Evolutionary conservation across 2,888 invertebrate genomes (phyloP).

Genomic region (Meganola albula): DNA sequence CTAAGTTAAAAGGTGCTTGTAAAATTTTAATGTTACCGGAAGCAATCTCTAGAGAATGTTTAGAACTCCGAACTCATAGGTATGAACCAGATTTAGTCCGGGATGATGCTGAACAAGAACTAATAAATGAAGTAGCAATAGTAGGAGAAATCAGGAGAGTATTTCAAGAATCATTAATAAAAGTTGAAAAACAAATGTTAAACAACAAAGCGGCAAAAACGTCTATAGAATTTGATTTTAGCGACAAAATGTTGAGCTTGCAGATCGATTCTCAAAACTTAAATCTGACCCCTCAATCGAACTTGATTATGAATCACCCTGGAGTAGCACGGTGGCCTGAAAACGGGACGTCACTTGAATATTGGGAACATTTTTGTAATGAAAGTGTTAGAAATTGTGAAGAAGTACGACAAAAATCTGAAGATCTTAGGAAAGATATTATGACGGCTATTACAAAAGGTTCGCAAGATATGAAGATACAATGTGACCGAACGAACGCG

Average conservation of each 20-base stretch:
- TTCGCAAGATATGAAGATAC: constrained; percentile 87
- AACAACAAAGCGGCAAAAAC: constrained; percentile 87
- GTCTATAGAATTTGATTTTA: constrained; percentile 91
- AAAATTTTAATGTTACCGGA: constrained; percentile 83
- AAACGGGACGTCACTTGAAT: constrained; percentile 81
- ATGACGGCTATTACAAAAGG: constrained; percentile 86
- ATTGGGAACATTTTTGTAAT: constrained; percentile 89
- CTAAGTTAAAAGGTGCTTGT: constrained; percentile 81
- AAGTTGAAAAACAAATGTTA: constrained; percentile 83
- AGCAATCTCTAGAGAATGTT: constrained; percentile 83
- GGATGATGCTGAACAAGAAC: constrained; percentile 88
- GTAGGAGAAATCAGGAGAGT: constrained; percentile 82
- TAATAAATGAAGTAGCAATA: constrained; percentile 86
- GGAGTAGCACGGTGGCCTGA: constrained; percentile 89
- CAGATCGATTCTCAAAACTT: constrained; percentile 83
- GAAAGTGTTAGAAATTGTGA: constrained; percentile 87
- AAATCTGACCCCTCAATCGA: constrained; percentile 81
- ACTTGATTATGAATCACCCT: constrained; percentile 83
- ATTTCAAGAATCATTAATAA: constrained; percentile 79
- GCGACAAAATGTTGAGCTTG: constrained; percentile 88
- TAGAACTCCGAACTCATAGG: constrained; percentile 82
- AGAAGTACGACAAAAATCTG: constrained; percentile 84
- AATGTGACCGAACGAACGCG: constrained; percentile 88
- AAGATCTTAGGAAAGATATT: constrained; percentile 81
- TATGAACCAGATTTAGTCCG: constrained; percentile 86